These are phyloP conservation scores for Agonopterix subpropinquella DNA, from an alignment of 2,888 invertebrate genomes.

Conservation along the genomic window DNA sequence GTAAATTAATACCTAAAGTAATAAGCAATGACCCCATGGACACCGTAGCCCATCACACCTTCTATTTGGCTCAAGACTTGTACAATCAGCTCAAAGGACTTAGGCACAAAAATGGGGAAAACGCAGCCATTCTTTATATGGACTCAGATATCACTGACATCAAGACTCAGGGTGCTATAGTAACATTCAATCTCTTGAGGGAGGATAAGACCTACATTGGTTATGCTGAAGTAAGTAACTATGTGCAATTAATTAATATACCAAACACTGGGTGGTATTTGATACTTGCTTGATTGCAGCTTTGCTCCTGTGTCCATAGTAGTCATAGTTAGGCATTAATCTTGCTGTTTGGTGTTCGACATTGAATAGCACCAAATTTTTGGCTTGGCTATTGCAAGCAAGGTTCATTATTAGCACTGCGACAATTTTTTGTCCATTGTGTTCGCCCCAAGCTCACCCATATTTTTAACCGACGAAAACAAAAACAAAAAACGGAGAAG, in stretches of 20 bases:
- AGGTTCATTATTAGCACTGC: no score
- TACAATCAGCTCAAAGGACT: constrained; percentile 77
- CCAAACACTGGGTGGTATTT: no score
- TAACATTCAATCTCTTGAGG: constrained; percentile 91
- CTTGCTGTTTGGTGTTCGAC: neutral
- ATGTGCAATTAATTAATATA: neutral
- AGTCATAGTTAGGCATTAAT: no score
- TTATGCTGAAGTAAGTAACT: constrained; percentile 84
- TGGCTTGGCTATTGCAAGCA: no score
- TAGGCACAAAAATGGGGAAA: constrained; percentile 82
- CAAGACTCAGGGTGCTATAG: constrained; percentile 86
- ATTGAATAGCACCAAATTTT: neutral
- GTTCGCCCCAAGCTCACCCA: no score
- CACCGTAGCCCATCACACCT: constrained; percentile 83
- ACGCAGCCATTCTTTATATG: constrained; percentile 82
- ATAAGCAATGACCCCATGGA: constrained; percentile 69
- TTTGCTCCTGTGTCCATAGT: no score
- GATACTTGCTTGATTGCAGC: no score
- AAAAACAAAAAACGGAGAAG: no score
- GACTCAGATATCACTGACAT: constrained; percentile 80
- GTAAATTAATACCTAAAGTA: constrained; percentile 76
- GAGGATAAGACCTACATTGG: constrained; percentile 88
- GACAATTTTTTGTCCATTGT: no score
- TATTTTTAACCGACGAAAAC: no score
- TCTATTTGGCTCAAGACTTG: constrained; percentile 83